These are phyloP conservation scores for Tetranychus truncatus DNA, from an alignment of 2,888 invertebrate species.

Conservation along the genomic window DNA sequence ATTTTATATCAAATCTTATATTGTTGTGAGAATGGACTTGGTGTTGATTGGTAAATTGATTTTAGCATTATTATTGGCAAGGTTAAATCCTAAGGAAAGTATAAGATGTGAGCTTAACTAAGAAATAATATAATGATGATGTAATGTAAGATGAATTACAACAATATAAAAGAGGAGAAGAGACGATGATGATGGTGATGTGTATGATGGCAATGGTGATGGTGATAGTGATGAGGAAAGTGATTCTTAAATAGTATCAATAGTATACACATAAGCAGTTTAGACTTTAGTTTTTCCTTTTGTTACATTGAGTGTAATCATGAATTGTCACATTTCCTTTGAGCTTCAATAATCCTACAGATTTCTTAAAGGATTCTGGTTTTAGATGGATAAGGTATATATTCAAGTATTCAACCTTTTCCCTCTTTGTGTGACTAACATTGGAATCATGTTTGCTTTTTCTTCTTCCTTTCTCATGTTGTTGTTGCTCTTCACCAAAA, in stretches of 20 bases:
- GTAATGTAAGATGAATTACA: background rate
- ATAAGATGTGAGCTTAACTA: background rate
- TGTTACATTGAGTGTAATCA: background rate
- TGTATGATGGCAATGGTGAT: background rate
- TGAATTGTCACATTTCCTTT: background rate
- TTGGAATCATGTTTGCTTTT: background rate
- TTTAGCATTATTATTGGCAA: background rate
- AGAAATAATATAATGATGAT: background rate
- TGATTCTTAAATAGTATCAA: background rate
- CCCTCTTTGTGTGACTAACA: background rate
- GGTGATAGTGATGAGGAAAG: background rate
- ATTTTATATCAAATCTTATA: too few relatives aligned
- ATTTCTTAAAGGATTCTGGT: background rate
- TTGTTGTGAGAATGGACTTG: background rate
- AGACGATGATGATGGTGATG: background rate
- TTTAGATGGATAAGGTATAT: background rate
- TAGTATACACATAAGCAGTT: background rate
- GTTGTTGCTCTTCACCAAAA: background rate
- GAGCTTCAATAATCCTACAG: background rate
- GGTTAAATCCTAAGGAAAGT: background rate
- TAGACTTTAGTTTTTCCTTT: background rate
- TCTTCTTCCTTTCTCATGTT: background rate
- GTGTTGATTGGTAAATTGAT: background rate
- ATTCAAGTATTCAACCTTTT: background rate
- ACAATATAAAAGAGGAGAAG: background rate